These are phyloP conservation scores for Phortica okadai DNA, from an alignment of 2,888 invertebrate genomes.

Conservation along the genomic window DNA sequence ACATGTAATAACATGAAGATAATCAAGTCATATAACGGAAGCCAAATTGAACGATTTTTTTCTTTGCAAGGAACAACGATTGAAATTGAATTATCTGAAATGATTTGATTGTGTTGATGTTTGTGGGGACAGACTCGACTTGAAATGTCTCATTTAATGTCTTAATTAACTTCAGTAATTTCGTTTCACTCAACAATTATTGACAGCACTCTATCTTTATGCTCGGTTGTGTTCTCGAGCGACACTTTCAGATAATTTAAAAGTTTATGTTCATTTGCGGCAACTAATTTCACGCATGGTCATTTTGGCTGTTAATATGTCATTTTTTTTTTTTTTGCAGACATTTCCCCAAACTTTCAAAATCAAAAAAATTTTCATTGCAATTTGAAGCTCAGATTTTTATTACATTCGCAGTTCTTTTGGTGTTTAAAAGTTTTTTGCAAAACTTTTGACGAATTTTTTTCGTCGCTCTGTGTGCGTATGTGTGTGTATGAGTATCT, in stretches of 20 bases:
- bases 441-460: constrained; percentile 25
- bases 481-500: not conserved
- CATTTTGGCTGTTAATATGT: constrained; percentile 27
- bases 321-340: not conserved
- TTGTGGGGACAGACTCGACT: not conserved
- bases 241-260: not conserved
- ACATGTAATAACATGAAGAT: not conserved
- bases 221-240: too few relatives aligned
- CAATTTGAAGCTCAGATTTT: constrained; percentile 13
- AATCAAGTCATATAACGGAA: constrained; percentile 18
- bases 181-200: not conserved
- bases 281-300: constrained; percentile 29
- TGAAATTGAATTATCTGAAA: constrained; percentile 2
- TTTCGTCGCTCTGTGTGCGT: not conserved
- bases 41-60: not conserved
- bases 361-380: constrained; percentile 26
- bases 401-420: constrained; percentile 22
- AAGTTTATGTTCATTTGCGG: not conserved
- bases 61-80: constrained; percentile 2
- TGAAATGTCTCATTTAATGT: not conserved
- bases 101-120: not conserved
- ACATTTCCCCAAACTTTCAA: constrained; percentile 11
- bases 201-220: not conserved
- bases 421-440: constrained; percentile 23
- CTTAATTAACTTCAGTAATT: too few relatives aligned